A percentile compares a stretch with the other conserved stretches of the same genome.
Evolutionary conservation across 2,888 invertebrate species (phyloP).

Genomic region (Lingula anatina): DNA sequence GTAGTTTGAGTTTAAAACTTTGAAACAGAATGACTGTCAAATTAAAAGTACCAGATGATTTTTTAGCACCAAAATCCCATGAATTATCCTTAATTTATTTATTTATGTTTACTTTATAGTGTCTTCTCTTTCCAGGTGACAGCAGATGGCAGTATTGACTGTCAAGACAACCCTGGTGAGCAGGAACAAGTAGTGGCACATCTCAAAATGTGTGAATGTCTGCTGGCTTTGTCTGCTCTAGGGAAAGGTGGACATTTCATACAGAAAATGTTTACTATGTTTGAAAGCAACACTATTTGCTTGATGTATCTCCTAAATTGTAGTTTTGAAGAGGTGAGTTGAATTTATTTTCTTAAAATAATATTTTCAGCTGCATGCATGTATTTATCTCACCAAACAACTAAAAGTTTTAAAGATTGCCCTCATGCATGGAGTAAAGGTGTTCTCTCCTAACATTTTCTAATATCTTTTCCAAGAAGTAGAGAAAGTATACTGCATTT

Average conservation of each 20-base stretch:
- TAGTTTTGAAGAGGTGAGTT: conserved; percentile 59
- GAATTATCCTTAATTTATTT: too few species aligned
- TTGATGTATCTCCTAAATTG: conserved; percentile 75
- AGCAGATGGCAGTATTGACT: conserved; percentile 92
- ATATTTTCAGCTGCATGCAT: background rate
- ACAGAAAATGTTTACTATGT: conserved; percentile 85
- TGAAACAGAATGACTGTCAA: too few species aligned
- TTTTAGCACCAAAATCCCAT: too few species aligned
- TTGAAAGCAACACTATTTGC: conserved; percentile 75
- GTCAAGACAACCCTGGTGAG: conserved; percentile 75
- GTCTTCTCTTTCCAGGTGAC: conserved; percentile 72
- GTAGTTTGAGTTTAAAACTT: too few species aligned
- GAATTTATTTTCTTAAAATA: background rate
- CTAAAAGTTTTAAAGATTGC: too few species aligned
- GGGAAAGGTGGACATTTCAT: conserved; percentile 71
- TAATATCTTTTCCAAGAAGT: too few species aligned
- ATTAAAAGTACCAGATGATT: too few species aligned
- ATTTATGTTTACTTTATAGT: too few species aligned
- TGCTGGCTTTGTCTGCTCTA: conserved; percentile 70
- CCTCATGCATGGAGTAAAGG: too few species aligned
- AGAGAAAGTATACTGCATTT: too few species aligned
- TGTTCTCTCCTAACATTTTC: too few species aligned
- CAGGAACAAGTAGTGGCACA: conserved; percentile 77
- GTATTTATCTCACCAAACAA: too few species aligned
- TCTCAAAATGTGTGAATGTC: conserved; percentile 77